These are phyloP conservation scores for Furcula furcula DNA, from an alignment of 2,888 invertebrate genomes.

Conservation along the genomic window DNA sequence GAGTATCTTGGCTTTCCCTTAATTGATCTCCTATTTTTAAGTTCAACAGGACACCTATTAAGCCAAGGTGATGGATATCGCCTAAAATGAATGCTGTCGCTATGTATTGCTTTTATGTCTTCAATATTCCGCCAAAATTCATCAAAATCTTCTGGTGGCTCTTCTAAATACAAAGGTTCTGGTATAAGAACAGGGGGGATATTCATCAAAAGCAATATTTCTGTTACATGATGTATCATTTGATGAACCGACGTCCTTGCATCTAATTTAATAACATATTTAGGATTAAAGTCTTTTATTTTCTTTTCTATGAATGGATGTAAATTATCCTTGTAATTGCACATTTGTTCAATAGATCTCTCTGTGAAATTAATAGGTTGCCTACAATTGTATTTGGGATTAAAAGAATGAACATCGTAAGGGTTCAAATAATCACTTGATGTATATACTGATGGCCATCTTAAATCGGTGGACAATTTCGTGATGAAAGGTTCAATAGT, in stretches of 20 bases:
- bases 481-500: constrained; percentile 38
- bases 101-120: constrained; percentile 46
- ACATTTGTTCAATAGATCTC: constrained; percentile 69
- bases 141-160: constrained; percentile 55
- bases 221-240: constrained; percentile 74
- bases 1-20: constrained; percentile 79
- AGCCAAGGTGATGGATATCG: constrained; percentile 80
- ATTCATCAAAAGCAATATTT: constrained; percentile 55
- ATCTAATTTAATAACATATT: constrained; percentile 81
- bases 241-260: constrained; percentile 68
- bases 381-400: constrained; percentile 70
- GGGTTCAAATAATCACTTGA: constrained; percentile 43
- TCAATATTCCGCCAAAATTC: constrained; percentile 65
- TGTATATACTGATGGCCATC: constrained; percentile 59
- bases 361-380: constrained; percentile 68
- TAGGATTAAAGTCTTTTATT: constrained; percentile 76
- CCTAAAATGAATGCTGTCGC: constrained; percentile 48
- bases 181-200: constrained; percentile 60
- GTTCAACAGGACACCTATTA: constrained; percentile 84
- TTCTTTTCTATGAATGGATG: constrained; percentile 69
- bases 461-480: constrained; percentile 34
- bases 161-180: constrained; percentile 60
- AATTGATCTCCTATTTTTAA: constrained; percentile 74
- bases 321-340: constrained; percentile 69
- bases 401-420: constrained; percentile 41